Conservation (phyloP, 2,888 invertebrate genomes). For the Dynastes grantii region DNA sequence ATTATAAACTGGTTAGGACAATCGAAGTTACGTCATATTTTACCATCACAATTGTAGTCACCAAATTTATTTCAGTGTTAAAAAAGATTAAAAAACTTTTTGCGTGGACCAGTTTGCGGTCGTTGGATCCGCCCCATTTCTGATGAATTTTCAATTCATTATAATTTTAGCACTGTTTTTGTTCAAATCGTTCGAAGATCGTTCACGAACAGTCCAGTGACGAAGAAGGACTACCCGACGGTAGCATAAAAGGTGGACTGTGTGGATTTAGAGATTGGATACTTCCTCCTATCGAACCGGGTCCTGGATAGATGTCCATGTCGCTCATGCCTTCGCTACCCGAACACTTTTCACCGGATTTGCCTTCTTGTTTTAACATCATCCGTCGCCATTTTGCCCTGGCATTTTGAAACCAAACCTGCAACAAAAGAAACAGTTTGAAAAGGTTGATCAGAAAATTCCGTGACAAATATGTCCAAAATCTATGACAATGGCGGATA, state of each 20-base stretch:
- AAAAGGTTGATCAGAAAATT: too few species aligned
- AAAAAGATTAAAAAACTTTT: conserved; percentile 37
- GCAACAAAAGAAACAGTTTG: conserved; percentile 69
- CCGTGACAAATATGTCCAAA: too few species aligned
- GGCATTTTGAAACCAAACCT: conserved; percentile 98
- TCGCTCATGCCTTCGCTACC: conserved; percentile 76
- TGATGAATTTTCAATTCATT: conserved; percentile 39
- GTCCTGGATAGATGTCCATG: conserved; percentile 75
- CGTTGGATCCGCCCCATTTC: conserved; percentile 1
- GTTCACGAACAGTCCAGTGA: conserved; percentile 83
- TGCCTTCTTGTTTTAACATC: conserved; percentile 86
- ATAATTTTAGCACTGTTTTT: conserved; percentile 23
- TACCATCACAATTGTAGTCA: conserved; percentile 49
- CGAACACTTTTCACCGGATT: conserved; percentile 80
- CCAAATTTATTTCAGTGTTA: conserved; percentile 18
- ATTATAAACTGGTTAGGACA: conserved; percentile 31
- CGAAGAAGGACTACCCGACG: conserved; percentile 80
- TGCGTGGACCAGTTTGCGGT: conserved; percentile 23
- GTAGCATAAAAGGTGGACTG: conserved; percentile 81
- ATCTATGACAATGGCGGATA: too few species aligned
- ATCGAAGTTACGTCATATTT: conserved; percentile 43
- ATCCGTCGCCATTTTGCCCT: conserved; percentile 94
- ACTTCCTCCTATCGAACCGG: conserved; percentile 77
- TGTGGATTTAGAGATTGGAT: conserved; percentile 79
- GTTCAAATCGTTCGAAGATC: conserved; percentile 35